A percentile compares a stretch with the other conserved stretches of the same genome.
Evolutionary conservation across 2,113 vertebrate species (phyloP).

Genomic region (Toxostoma redivivum): DNA sequence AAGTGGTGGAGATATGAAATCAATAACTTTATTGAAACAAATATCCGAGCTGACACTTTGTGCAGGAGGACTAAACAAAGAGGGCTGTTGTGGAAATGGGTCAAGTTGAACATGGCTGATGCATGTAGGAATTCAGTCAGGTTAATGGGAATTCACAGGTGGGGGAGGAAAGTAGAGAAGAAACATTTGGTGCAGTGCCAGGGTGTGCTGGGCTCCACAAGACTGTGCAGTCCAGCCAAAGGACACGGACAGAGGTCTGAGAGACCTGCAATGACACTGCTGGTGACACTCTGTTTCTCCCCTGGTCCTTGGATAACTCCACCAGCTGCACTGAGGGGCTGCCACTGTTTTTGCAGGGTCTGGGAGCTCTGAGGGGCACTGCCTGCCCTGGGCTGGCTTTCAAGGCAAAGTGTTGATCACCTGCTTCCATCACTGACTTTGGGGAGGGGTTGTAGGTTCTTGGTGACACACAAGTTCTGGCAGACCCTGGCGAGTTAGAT

Average conservation of each 20-base stretch:
- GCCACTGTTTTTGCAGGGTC: accelerated
- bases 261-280: background rate
- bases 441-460: background rate
- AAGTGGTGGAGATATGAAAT: conserved; percentile 56
- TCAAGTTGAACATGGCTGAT: background rate
- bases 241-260: background rate
- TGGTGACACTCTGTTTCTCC: background rate
- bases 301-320: background rate
- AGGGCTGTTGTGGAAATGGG: background rate
- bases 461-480: background rate
- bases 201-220: background rate
- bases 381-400: background rate
- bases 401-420: background rate
- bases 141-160: background rate
- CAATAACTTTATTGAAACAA: conserved; percentile 51
- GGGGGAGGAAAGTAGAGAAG: background rate
- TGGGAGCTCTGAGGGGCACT: background rate
- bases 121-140: background rate
- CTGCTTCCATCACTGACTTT: background rate
- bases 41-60: background rate
- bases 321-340: accelerated
- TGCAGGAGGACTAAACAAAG: background rate
- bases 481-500: background rate
- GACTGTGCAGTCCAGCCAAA: accelerated
- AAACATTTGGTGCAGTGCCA: background rate